Base-by-base conservation (phyloP, 2,113 vertebrate genomes). In the Cynopterus brachyotis region DNA sequence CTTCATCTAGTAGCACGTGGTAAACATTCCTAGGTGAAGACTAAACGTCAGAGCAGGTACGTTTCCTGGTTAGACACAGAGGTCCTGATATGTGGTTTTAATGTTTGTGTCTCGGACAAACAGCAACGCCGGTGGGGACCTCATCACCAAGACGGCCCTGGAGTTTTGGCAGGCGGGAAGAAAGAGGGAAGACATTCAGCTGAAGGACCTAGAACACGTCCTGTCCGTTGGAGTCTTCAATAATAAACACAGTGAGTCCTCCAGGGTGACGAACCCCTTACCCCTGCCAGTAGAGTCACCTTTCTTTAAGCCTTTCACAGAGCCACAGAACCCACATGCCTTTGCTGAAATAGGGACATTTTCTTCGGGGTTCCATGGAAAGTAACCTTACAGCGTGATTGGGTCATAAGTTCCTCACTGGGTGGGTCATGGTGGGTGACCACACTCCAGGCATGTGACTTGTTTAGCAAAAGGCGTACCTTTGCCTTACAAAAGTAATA, bases 71-170 rank as follows among this genome's bases (percentile, higher is more conserved):
- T 50, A 42, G 78, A 64, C 75, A 9, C 9, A 28, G 37, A 42
- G 26, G 17, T 69, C 69, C 55, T 42, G 0, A 17, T 0, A 0
- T 70, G 57, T 93, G 66, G 30, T 55, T 69, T 28, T 80, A 6
- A 3, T 0, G 59, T 90, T 95, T 83, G 57, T 79, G 76, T 96
- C 81, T 95, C 80, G 82, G 93, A 19, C 13, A 12, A 32, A 40
- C 62, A 99, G 99, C 96, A 99, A 99, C 3, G 99, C 99, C 2
- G 99, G 99, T 0, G 99, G 99, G 0, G 98, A 99, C 88, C 98
- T 99, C 86, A 99, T 99, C 66, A 99, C 98, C 1, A 96, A 99
- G 96, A 98, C 97, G 0, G 97, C 99, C 3, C 97, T 99, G 84
- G 98, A 99, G 30, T 99, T 99, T 96, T 99, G 99, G 99, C 98